Evolutionary conservation across 2,888 invertebrate species (phyloP).

Genomic region (Pachycephus smyrnensis): DNA sequence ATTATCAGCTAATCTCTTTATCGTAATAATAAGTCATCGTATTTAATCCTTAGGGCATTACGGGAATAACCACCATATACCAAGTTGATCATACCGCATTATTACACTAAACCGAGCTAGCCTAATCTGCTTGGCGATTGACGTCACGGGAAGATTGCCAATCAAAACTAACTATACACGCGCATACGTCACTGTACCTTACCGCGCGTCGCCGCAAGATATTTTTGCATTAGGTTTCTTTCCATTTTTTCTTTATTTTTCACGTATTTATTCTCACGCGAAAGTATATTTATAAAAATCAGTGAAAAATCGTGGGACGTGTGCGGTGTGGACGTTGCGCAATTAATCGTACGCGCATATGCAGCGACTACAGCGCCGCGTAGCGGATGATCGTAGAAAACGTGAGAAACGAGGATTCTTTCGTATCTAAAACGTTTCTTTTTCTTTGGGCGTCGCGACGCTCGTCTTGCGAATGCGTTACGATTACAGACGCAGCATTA

Average conservation of each 20-base stretch:
- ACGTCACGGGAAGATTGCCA: slow-evolving; percentile 39
- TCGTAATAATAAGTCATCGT: slow-evolving; percentile 37
- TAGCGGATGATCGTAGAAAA: background rate
- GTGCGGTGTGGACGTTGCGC: background rate
- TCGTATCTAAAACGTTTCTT: background rate
- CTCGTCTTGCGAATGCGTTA: background rate
- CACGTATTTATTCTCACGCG: accelerated
- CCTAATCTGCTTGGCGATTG: slow-evolving; percentile 42
- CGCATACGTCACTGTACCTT: background rate
- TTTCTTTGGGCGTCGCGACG: background rate
- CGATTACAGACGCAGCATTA: background rate
- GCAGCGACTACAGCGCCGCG: background rate
- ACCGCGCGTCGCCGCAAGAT: too few relatives aligned
- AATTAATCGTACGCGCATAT: background rate
- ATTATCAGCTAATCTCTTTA: slow-evolving; percentile 48
- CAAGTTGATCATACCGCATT: slow-evolving; percentile 38
- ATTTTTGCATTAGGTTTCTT: too few relatives aligned
- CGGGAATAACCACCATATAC: slow-evolving; percentile 34
- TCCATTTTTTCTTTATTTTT: too few relatives aligned
- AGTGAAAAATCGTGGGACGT: background rate
- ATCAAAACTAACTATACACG: background rate
- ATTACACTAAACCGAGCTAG: slow-evolving; percentile 40
- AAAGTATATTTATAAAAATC: background rate
- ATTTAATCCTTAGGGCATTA: slow-evolving; percentile 26
- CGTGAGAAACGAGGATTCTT: background rate